phyloP scores from a whole-genome alignment of 2,113 vertebrate species.

The Zingel zingel region DNA sequence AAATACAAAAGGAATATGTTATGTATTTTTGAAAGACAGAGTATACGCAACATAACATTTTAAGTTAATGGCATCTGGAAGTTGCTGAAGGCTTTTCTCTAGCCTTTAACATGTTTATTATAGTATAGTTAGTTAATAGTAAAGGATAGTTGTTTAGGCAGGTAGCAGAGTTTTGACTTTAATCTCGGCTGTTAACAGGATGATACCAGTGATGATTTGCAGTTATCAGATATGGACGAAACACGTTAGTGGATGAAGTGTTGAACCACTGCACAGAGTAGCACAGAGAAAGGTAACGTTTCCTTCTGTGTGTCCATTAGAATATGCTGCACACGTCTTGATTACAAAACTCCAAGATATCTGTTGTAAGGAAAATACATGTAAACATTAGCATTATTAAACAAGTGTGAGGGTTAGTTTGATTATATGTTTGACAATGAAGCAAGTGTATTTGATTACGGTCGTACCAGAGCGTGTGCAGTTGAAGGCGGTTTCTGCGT shows the following conservation, averaged over 20 bases:
- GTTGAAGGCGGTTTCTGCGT: slow-evolving; percentile 87
- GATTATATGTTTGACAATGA: not conserved
- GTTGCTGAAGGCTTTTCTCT: not conserved
- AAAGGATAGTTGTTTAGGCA: not conserved
- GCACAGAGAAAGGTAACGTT: not conserved
- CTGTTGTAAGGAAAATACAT: slow-evolving; percentile 63
- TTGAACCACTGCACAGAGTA: not conserved
- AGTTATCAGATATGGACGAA: slow-evolving; percentile 3
- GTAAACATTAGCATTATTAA: slow-evolving; percentile 12
- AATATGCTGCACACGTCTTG: slow-evolving; percentile 85
- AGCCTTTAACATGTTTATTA: not conserved
- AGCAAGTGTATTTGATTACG: not conserved
- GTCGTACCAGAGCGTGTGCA: slow-evolving; percentile 88
- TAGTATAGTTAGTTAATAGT: not conserved
- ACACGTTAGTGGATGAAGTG: not conserved
- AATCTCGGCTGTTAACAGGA: not conserved
- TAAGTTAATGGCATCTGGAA: not conserved
- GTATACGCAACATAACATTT: not conserved
- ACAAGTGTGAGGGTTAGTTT: not conserved
- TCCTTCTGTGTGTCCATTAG: slow-evolving; percentile 52
- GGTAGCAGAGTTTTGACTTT: slow-evolving; percentile 6
- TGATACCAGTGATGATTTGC: slow-evolving; percentile 6
- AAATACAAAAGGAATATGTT: not conserved
- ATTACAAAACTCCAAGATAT: slow-evolving; percentile 84
- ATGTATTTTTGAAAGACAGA: not conserved